Evolutionary conservation across 2,797 vertebrate species (phyloP).

Genomic region (Halcyon smyrnensis): DNA sequence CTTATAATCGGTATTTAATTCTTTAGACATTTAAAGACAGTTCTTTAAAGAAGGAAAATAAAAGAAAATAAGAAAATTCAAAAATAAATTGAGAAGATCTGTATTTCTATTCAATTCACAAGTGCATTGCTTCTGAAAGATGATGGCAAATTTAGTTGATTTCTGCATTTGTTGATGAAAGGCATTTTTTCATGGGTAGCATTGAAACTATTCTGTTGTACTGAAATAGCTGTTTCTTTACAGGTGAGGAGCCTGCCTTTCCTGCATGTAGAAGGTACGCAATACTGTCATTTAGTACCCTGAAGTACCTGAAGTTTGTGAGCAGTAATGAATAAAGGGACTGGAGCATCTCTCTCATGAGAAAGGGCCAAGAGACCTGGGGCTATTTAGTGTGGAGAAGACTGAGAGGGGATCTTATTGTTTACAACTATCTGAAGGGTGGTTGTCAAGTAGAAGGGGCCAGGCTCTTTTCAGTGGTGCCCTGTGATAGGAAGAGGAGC

Average conservation of each 20-base stretch:
- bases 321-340: not conserved
- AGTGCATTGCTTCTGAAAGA: not conserved
- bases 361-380: no score
- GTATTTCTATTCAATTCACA: not conserved
- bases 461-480: no score
- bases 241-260: not conserved
- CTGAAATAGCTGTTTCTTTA: not conserved
- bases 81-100: not conserved
- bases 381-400: no score
- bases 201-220: not conserved
- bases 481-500: no score
- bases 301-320: not conserved
- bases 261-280: not conserved
- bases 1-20: not conserved
- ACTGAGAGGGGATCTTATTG: no score
- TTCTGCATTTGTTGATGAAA: not conserved
- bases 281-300: not conserved
- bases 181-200: not conserved
- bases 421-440: no score
- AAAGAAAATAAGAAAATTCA: not conserved
- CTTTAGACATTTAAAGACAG: not conserved
- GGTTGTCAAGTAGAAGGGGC: no score
- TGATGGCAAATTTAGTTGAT: not conserved
- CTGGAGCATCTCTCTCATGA: no score
- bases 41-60: not conserved